Evolutionary conservation across 1,140 invertebrate genomes (phyloP).

Genomic region (Anastrepha obliqua): DNA sequence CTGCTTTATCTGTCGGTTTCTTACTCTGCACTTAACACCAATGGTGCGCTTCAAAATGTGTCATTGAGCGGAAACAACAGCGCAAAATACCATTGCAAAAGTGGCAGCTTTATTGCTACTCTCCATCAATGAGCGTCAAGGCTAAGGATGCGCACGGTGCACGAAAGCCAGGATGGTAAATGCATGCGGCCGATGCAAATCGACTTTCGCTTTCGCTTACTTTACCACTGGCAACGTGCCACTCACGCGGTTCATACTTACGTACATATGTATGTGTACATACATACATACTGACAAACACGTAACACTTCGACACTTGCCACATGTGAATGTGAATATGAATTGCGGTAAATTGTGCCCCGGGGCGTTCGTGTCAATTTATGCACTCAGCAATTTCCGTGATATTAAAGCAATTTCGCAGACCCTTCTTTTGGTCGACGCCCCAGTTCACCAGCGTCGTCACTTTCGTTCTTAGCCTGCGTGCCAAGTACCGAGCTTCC

Average conservation of each 20-base stretch:
- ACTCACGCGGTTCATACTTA: not conserved
- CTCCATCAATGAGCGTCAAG: not conserved
- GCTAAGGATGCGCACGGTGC: not conserved
- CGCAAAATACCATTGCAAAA: constrained; percentile 28
- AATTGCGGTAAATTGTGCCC: constrained; percentile 54
- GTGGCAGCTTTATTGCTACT: not conserved
- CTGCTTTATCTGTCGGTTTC: not conserved
- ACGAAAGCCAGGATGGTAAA: constrained; percentile 16
- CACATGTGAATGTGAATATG: not conserved
- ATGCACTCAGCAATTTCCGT: constrained; percentile 54
- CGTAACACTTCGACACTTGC: not conserved
- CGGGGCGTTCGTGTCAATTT: constrained; percentile 54
- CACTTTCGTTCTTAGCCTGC: not conserved
- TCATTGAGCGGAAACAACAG: not conserved
- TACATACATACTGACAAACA: not conserved
- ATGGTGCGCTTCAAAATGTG: not conserved
- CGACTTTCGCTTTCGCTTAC: constrained; percentile 50
- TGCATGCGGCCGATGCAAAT: constrained; percentile 18
- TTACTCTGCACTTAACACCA: not conserved
- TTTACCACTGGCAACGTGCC: not conserved
- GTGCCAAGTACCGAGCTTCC: constrained; percentile 27
- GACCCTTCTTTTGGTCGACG: not conserved
- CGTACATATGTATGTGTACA: not conserved
- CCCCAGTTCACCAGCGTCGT: not conserved
- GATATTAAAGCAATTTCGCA: constrained; percentile 52